Conservation (phyloP, 2,888 invertebrate genomes). For the Tipula vernalis region DNA sequence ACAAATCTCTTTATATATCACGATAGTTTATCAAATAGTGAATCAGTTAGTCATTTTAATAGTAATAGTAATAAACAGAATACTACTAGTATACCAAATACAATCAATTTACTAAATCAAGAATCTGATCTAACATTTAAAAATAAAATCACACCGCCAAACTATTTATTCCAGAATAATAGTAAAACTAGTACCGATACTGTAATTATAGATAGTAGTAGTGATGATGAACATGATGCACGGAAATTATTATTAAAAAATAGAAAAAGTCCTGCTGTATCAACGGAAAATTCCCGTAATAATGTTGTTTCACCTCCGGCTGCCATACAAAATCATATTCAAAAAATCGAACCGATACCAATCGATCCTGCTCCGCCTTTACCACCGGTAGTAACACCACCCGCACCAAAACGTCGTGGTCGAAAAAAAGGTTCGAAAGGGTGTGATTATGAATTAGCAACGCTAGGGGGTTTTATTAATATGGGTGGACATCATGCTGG, state of each 20-base stretch:
- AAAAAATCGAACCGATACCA: neutral
- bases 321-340: neutral
- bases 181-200: conserved; percentile 13
- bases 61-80: conserved; percentile 14
- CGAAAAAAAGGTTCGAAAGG: conserved; percentile 35
- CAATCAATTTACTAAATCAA: neutral
- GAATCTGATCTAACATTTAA: conserved; percentile 28
- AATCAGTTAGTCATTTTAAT: conserved; percentile 11
- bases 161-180: conserved; percentile 22
- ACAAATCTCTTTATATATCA: conserved; percentile 5
- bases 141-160: conserved; percentile 21
- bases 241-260: neutral
- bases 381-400: neutral
- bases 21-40: conserved; percentile 12
- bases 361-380: neutral
- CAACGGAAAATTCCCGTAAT: neutral
- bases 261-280: neutral
- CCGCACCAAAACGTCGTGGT: conserved; percentile 29
- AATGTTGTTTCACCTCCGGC: neutral
- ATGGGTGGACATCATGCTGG: neutral
- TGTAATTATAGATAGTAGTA: conserved; percentile 12
- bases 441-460: conserved; percentile 30
- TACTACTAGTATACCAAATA: conserved; percentile 11
- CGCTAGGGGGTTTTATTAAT: conserved; percentile 14
- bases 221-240: neutral